Evolutionary conservation across 2,797 vertebrate genomes (phyloP).

Genomic region (Chelonia mydas): DNA sequence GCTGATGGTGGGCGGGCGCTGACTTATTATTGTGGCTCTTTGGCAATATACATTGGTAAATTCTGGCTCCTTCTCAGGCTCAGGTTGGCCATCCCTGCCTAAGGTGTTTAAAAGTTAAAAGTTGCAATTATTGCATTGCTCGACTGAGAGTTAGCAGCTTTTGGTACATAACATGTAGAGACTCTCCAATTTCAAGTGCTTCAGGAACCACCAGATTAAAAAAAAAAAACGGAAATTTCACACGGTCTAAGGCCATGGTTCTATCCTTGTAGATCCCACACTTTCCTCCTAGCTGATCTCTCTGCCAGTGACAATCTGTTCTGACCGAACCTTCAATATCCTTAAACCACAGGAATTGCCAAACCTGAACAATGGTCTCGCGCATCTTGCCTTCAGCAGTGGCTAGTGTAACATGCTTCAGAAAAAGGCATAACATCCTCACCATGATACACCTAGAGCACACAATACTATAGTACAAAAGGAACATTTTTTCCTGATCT

Average conservation of each 20-base stretch:
- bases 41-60: too few species aligned
- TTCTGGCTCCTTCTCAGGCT: too few species aligned
- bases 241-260: not conserved
- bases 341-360: not conserved
- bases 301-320: not conserved
- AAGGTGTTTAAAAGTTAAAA: not conserved
- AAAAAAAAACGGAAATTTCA: not conserved
- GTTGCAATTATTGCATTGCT: not conserved
- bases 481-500: not conserved
- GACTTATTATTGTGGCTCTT: too few species aligned
- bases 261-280: not conserved
- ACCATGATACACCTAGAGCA: conserved; percentile 2
- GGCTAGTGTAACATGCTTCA: conserved; percentile 24
- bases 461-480: not conserved
- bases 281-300: not conserved
- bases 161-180: not conserved
- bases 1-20: too few species aligned
- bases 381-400: not conserved
- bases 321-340: not conserved
- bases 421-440: not conserved
- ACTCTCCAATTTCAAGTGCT: not conserved
- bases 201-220: not conserved
- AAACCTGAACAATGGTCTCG: conserved; percentile 19
- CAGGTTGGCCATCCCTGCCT: too few species aligned
- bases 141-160: not conserved